These are phyloP conservation scores for Chalcis sispes DNA, from an alignment of 2,888 invertebrate genomes.

Conservation along the genomic window DNA sequence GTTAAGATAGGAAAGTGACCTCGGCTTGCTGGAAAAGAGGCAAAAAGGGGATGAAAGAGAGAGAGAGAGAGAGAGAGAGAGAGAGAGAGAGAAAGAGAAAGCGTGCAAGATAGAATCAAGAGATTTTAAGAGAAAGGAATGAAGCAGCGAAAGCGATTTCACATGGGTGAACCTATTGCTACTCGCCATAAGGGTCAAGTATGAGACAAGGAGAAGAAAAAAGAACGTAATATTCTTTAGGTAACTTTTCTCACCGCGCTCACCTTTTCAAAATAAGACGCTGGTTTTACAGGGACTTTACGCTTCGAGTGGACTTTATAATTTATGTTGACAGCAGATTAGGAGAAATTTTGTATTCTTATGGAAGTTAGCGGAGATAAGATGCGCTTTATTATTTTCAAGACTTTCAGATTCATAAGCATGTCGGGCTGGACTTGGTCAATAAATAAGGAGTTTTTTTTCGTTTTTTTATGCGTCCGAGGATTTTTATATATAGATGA, in stretches of 20 bases:
- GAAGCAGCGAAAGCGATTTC: constrained; percentile 57
- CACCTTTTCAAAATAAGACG: constrained; percentile 55
- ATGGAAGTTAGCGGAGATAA: neutral
- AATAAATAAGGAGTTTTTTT: constrained; percentile 31
- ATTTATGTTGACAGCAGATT: constrained; percentile 50
- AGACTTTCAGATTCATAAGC: constrained; percentile 32
- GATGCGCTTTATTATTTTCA: constrained; percentile 48
- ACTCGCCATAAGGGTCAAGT: constrained; percentile 49
- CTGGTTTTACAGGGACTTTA: constrained; percentile 30
- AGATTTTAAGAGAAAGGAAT: constrained; percentile 9
- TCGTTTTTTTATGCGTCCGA: too few species aligned
- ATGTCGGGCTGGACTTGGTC: neutral
- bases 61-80: constrained; percentile 31
- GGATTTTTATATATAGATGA: too few species aligned
- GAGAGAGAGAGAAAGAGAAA: constrained; percentile 15
- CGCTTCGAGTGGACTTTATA: constrained; percentile 32
- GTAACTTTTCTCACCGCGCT: constrained; percentile 57
- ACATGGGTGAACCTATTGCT: constrained; percentile 11
- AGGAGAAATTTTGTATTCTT: constrained; percentile 53
- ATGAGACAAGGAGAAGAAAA: too few species aligned
- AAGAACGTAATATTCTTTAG: constrained; percentile 59
- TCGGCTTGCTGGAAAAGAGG: constrained; percentile 43
- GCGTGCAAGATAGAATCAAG: neutral
- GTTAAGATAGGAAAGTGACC: constrained; percentile 70
- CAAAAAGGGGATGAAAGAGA: constrained; percentile 35